Evolutionary conservation across 2,888 invertebrate species (phyloP).

Genomic region (Spisula subtruncata): DNA sequence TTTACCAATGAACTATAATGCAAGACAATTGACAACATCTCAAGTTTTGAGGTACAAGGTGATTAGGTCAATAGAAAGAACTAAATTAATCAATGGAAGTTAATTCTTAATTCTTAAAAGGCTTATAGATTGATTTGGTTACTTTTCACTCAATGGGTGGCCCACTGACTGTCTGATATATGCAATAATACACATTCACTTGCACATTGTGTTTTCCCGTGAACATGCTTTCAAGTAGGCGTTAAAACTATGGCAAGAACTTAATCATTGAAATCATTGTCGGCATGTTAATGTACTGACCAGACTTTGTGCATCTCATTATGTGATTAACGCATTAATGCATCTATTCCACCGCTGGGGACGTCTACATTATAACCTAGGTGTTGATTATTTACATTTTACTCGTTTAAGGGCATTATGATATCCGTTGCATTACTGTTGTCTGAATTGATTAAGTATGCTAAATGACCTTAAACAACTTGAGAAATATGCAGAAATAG

Average conservation of each 20-base stretch:
- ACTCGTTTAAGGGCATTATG: conserved; percentile 27
- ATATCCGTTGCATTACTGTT: conserved; percentile 26
- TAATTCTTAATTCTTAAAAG: too few species aligned
- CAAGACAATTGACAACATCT: too few species aligned
- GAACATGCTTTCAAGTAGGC: background rate
- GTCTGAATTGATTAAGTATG: conserved; percentile 38
- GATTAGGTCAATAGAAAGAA: too few species aligned
- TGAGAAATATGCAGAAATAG: background rate
- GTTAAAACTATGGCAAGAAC: background rate
- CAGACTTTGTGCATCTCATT: background rate
- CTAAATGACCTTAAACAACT: background rate
- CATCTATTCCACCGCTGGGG: background rate
- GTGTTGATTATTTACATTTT: conserved; percentile 39
- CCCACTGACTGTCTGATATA: background rate
- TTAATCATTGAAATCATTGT: background rate
- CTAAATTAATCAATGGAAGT: too few species aligned
- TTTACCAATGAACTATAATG: too few species aligned
- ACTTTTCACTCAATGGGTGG: background rate
- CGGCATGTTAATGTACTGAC: conserved; percentile 13
- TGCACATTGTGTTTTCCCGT: background rate
- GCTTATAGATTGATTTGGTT: background rate
- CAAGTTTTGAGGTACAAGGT: too few species aligned
- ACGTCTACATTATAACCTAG: background rate
- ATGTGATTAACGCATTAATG: background rate
- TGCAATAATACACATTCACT: background rate